A percentile compares a stretch with the other conserved stretches of the same genome.
Evolutionary conservation across 2,797 vertebrate genomes (phyloP).

Genomic region (Chaetophractus vellerosus): DNA sequence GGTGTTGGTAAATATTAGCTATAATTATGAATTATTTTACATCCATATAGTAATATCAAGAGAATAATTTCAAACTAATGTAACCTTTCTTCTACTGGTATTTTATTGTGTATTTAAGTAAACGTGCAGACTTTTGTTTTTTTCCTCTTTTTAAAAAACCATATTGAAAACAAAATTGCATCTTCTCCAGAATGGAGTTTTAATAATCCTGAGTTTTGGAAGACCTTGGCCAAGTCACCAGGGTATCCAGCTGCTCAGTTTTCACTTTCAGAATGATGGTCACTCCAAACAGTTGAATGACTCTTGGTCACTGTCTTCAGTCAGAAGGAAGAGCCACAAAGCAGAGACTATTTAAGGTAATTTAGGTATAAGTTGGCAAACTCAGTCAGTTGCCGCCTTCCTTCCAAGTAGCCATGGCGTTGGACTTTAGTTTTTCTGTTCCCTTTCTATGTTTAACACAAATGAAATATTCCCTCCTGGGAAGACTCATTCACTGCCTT

Average conservation of each 20-base stretch:
- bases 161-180: background rate
- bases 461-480: background rate
- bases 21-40: constrained; percentile 20
- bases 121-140: background rate
- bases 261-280: background rate
- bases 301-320: background rate
- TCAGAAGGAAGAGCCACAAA: background rate
- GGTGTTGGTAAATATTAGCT: constrained; percentile 22
- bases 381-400: background rate
- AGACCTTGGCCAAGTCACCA: background rate
- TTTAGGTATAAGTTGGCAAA: background rate
- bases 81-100: background rate
- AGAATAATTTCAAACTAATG: constrained; percentile 21
- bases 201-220: background rate
- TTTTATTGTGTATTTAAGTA: background rate
- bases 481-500: background rate
- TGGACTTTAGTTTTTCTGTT: constrained; percentile 13
- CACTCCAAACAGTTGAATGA: background rate
- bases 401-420: background rate
- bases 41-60: background rate
- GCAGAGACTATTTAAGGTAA: background rate
- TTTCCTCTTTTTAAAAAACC: background rate
- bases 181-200: background rate
- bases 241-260: background rate
- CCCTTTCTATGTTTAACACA: background rate